phyloP scores from a whole-genome alignment of 2,113 vertebrate species.

The Neolamprologus modestus region DNA sequence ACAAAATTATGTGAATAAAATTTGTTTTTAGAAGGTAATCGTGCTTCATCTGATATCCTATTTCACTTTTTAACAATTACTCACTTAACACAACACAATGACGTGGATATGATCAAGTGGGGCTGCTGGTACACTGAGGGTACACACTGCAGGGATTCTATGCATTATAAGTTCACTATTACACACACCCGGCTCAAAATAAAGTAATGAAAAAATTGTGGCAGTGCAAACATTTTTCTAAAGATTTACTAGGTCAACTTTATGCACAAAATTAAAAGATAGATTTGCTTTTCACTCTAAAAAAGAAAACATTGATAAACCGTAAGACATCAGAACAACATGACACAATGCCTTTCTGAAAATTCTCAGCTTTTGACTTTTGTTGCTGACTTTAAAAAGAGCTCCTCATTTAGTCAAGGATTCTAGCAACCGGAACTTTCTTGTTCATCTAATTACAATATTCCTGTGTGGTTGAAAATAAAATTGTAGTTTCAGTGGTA shows the following conservation, averaged over 20 bases:
- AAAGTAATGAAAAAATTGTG: fast-evolving
- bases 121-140: background rate
- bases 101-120: background rate
- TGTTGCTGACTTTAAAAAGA: background rate
- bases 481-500: fast-evolving
- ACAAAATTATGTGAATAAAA: background rate
- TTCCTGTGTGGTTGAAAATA: background rate
- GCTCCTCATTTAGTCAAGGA: background rate
- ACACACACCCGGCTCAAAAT: background rate
- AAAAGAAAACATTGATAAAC: background rate
- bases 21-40: fast-evolving
- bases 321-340: background rate
- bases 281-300: background rate
- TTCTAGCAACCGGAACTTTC: background rate
- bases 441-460: background rate
- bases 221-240: background rate
- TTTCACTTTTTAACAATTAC: background rate
- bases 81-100: background rate
- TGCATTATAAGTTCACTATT: background rate
- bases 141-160: background rate
- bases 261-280: background rate
- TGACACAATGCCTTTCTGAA: fast-evolving
- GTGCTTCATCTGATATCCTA: background rate
- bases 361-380: background rate
- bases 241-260: background rate